phyloP scores from a whole-genome alignment of 1,140 invertebrate species.

The Halotydeus destructor region DNA sequence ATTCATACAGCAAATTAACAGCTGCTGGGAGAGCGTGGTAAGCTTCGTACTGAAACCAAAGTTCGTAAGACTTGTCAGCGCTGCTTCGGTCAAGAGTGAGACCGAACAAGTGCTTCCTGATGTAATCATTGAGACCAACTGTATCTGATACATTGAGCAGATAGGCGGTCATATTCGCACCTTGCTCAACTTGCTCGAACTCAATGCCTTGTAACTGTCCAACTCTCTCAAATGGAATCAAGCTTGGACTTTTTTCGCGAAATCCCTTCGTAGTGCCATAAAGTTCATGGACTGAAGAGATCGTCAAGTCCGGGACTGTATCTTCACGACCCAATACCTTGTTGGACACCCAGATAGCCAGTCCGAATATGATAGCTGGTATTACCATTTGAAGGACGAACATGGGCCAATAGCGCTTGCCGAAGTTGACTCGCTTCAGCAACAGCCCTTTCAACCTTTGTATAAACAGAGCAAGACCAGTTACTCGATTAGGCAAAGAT shows the following conservation, averaged over 20 bases:
- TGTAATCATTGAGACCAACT: background rate
- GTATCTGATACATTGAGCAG: background rate
- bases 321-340: no score
- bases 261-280: background rate
- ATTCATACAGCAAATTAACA: background rate
- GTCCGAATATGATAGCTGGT: conserved; percentile 12
- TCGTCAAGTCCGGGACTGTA: no score
- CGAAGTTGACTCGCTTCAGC: conserved; percentile 17
- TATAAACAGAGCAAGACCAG: background rate
- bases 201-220: background rate
- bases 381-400: conserved; percentile 14
- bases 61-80: background rate
- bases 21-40: conserved; percentile 7
- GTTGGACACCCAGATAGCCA: no score
- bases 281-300: no score
- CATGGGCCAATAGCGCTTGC: conserved; percentile 14
- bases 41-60: conserved; percentile 14
- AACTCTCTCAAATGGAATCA: background rate
- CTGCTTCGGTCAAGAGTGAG: background rate
- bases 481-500: no score
- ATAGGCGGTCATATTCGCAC: background rate
- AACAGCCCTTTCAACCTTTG: conserved; percentile 14
- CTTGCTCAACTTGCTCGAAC: background rate
- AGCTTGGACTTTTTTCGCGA: background rate
- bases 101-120: background rate